Base-by-base conservation (phyloP, 2,888 invertebrate species). In the Pseudococcus viburni region DNA sequence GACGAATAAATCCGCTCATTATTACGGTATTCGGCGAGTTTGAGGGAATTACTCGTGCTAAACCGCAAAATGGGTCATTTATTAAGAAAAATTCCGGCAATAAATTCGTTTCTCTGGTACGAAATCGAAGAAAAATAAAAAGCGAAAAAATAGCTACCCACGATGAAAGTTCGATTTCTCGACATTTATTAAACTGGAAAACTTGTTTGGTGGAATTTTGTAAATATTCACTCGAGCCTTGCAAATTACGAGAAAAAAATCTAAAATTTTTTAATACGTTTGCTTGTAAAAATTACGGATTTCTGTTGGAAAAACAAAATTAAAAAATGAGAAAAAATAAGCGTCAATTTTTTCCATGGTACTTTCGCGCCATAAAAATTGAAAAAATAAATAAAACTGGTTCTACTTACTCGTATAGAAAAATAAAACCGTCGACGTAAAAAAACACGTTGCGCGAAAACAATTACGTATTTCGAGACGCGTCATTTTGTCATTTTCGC, bases 401-500 rank as follows among this genome's bases (percentile, higher is more conserved):
- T 1, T 33, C 26, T 33, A 80, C 80, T 80, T 80, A 80, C 80
- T 42, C 80, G 42, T 42, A 15, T 26, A 26, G n/a, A 46, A 33
- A 6, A 73, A 73, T 11, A 73, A 73, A 11, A 73, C 68, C 2
- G 33, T 4, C 2, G 15, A 73, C 11, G 68, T 73, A 12, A 73
- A 80, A 42, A 80, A 80, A 4, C 80, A 80, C 80, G 80, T 19
- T 19, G 19, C 39, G 46, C 42, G 80, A 80, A 80, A 80, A 42
- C 17, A 39, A 80, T 80, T 80, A 80, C 80, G 80, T 80, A 42
- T 80, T 42, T 46, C 26, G 42, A 46, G 42, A 42, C 42, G 46
- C 42, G 42, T 80, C 80, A 80, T 80, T 80, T 42, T 80, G 46
- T 46, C 80, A 80, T 80, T 80, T 80, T 80, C 19, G 17, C 80